Evolutionary conservation across 2,797 vertebrate genomes (phyloP).

Genomic region (Acanthurus lineatus): DNA sequence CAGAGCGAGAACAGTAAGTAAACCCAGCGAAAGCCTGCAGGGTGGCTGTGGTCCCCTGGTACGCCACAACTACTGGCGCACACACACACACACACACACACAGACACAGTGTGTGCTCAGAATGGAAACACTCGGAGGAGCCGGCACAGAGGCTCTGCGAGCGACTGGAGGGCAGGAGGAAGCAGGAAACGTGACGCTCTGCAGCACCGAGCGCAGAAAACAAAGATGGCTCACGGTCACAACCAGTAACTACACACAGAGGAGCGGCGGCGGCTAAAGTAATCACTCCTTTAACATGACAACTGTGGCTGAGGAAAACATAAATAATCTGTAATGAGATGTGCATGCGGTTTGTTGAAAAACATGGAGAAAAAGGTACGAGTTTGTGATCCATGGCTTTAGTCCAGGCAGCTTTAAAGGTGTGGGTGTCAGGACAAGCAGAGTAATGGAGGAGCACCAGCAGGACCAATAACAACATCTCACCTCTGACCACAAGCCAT

Average conservation of each 20-base stretch:
- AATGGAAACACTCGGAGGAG: constrained; percentile 44
- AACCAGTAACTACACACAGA: not conserved
- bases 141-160: constrained; percentile 9
- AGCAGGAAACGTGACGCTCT: constrained; percentile 39
- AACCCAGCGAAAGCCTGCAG: constrained; percentile 74
- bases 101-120: constrained; percentile 1
- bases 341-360: not conserved
- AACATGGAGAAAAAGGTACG: not conserved
- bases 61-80: constrained; percentile 54
- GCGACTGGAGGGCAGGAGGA: constrained; percentile 39
- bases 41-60: constrained; percentile 72
- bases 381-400: not conserved
- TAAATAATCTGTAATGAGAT: not conserved
- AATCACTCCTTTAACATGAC: not conserved
- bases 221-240: not conserved
- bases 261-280: not conserved
- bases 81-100: not conserved
- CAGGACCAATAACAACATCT: not conserved
- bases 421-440: not conserved
- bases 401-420: not conserved
- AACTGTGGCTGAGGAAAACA: not conserved
- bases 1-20: constrained; percentile 82
- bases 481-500: not conserved
- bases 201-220: constrained; percentile 3
- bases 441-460: not conserved